Conservation (phyloP, 2,797 vertebrate genomes). For the Sebastes vulpes region DNA sequence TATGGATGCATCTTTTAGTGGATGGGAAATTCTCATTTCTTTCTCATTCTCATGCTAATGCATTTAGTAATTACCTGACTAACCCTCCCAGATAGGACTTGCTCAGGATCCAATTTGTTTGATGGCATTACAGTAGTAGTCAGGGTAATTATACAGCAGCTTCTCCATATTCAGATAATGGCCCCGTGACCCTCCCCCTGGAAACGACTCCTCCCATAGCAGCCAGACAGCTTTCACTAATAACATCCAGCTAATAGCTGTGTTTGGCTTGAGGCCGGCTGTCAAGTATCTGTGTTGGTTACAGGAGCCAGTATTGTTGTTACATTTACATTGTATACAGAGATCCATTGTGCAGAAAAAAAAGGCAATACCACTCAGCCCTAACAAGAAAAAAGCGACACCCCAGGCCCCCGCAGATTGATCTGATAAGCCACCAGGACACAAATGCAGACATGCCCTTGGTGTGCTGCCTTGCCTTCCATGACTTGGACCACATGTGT, state of each 20-base stretch:
- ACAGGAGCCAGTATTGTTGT: slow-evolving; percentile 25
- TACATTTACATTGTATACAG: slow-evolving; percentile 32
- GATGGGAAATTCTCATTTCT: slow-evolving; percentile 31
- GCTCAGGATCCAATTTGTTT: slow-evolving; percentile 42
- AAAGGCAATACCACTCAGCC: slow-evolving; percentile 31
- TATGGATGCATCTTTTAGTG: slow-evolving; percentile 20
- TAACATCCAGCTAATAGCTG: slow-evolving; percentile 39
- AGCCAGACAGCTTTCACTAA: slow-evolving; percentile 54
- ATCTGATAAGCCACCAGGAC: slow-evolving; percentile 59
- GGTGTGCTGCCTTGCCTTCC: slow-evolving; percentile 57
- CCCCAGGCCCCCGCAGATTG: slow-evolving; percentile 14
- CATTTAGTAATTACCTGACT: slow-evolving; percentile 39
- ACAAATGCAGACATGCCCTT: slow-evolving; percentile 58
- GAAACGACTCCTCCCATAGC: slow-evolving; percentile 10
- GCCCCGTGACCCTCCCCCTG: slow-evolving; percentile 7
- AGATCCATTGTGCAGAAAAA: slow-evolving; percentile 29
- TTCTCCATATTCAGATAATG: slow-evolving; percentile 48
- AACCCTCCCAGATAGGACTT: slow-evolving; percentile 26
- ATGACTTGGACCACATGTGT: slow-evolving; percentile 77
- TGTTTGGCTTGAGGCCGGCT: slow-evolving; percentile 22
- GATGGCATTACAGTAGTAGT: slow-evolving; percentile 49
- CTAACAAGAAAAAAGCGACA: slow-evolving; percentile 48
- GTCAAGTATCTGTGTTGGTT: slow-evolving; percentile 30
- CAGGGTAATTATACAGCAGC: slow-evolving; percentile 41
- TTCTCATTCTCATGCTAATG: slow-evolving; percentile 29